Evolutionary conservation across 2,797 vertebrate genomes (phyloP).

Genomic region (Astyanax mexicanus): DNA sequence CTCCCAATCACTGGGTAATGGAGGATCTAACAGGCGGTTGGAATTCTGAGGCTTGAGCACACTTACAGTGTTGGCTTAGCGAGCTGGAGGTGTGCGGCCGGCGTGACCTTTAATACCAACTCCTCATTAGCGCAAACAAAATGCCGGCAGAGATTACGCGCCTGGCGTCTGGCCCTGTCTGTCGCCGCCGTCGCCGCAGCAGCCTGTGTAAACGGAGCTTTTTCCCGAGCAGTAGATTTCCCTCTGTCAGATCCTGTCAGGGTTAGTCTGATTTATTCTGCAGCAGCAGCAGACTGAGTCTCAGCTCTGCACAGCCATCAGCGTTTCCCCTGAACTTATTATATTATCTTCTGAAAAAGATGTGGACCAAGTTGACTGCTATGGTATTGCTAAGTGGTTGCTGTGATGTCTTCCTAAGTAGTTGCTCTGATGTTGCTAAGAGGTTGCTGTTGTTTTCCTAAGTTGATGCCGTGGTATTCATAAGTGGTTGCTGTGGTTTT

Average conservation of each 20-base stretch:
- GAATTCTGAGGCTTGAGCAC: constrained; percentile 44
- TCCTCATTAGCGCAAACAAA: constrained; percentile 56
- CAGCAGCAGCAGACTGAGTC: constrained; percentile 39
- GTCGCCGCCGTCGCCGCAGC: constrained; percentile 8
- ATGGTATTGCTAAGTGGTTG: too few species aligned
- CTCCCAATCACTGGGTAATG: constrained; percentile 42
- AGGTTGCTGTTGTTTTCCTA: too few species aligned
- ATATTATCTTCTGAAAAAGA: constrained; percentile 46
- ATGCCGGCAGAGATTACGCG: constrained; percentile 44
- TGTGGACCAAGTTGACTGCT: too few species aligned
- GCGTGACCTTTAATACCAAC: constrained; percentile 55
- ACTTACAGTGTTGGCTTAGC: constrained; percentile 42
- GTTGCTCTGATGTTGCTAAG: too few species aligned
- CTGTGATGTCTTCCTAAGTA: too few species aligned
- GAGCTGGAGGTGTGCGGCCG: constrained; percentile 49
- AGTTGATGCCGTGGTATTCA: too few species aligned
- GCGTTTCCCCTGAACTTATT: constrained; percentile 45
- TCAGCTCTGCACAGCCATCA: constrained; percentile 24
- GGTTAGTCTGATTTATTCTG: constrained; percentile 44
- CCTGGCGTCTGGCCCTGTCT: constrained; percentile 19
- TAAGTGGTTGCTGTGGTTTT: too few species aligned
- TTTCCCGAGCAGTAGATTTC: constrained; percentile 40
- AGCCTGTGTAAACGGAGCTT: constrained; percentile 3
- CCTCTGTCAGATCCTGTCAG: constrained; percentile 41
- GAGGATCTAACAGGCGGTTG: constrained; percentile 47